These are phyloP conservation scores for Mystacides longicornis DNA, from an alignment of 2,888 invertebrate genomes.

Conservation along the genomic window DNA sequence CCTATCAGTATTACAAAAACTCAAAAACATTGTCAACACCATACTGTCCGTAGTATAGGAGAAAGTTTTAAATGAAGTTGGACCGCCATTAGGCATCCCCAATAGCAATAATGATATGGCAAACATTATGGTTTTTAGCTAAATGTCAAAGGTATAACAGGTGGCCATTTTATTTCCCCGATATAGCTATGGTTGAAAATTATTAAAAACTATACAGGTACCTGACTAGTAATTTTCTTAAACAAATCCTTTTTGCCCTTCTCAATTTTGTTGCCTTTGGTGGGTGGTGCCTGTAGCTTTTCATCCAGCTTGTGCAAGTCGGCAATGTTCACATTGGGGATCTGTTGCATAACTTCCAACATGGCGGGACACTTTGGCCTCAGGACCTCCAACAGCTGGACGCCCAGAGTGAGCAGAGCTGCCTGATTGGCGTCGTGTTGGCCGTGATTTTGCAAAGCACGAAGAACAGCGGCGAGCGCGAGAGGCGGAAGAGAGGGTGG, in stretches of 20 bases:
- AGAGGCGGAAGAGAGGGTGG: conserved; percentile 56
- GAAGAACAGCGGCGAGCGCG: conserved; percentile 69
- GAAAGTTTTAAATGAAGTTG: no score
- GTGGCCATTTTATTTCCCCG: no score
- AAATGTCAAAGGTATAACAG: no score
- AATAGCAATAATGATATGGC: no score
- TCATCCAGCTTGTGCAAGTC: conserved; percentile 83
- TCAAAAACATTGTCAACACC: no score
- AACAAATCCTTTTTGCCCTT: conserved; percentile 87
- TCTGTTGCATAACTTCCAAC: conserved; percentile 62
- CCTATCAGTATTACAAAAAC: no score
- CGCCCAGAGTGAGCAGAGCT: conserved; percentile 68
- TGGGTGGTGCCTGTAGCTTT: conserved; percentile 58
- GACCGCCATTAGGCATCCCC: no score
- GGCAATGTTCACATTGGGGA: conserved; percentile 73
- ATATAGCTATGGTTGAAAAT: no score
- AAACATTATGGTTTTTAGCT: no score
- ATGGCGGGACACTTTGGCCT: conserved; percentile 70
- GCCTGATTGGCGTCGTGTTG: conserved; percentile 87
- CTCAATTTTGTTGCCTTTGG: conserved; percentile 73
- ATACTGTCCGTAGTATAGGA: no score
- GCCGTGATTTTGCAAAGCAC: conserved; percentile 78
- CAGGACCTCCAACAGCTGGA: conserved; percentile 78
- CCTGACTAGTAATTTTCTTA: conserved; percentile 78
- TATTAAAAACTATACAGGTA: conserved; percentile 34